Conservation (phyloP, 2,888 invertebrate genomes). For the Tortricodes alternella region DNA sequence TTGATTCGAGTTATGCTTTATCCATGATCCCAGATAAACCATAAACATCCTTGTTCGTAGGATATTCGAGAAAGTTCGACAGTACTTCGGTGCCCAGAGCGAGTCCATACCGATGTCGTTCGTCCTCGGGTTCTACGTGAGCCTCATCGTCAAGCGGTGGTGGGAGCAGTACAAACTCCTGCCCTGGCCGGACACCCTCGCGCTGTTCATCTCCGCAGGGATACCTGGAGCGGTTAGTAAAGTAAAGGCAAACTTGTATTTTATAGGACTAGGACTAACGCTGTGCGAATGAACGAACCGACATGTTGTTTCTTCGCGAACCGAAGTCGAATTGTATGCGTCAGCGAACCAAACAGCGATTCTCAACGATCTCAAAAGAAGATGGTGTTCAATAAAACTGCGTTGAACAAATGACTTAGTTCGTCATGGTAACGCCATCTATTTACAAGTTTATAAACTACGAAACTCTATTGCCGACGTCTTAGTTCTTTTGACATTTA, state of each 20-base stretch:
- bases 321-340: background rate
- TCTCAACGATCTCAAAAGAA: too few relatives aligned
- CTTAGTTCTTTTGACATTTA: too few relatives aligned
- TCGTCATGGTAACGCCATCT: too few relatives aligned
- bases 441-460: too few relatives aligned
- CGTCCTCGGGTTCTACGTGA: conserved; percentile 97
- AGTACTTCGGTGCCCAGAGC: conserved; percentile 93
- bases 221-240: conserved; percentile 94
- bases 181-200: conserved; percentile 97
- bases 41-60: conserved; percentile 77
- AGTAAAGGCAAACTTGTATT: conserved; percentile 58
- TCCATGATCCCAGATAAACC: too few relatives aligned
- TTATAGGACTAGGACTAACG: conserved; percentile 12
- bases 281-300: too few relatives aligned
- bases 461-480: too few relatives aligned
- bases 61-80: conserved; percentile 92
- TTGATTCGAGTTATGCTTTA: too few relatives aligned
- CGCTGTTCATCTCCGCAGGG: conserved; percentile 94
- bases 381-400: too few relatives aligned
- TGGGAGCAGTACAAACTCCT: conserved; percentile 97
- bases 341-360: background rate
- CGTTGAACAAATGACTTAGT: too few relatives aligned
- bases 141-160: conserved; percentile 95
- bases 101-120: conserved; percentile 97
- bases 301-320: background rate